A percentile compares a stretch with the other conserved stretches of the same genome.
phyloP scores from a whole-genome alignment of 2,797 vertebrate species.

The Cottoperca gobio region DNA sequence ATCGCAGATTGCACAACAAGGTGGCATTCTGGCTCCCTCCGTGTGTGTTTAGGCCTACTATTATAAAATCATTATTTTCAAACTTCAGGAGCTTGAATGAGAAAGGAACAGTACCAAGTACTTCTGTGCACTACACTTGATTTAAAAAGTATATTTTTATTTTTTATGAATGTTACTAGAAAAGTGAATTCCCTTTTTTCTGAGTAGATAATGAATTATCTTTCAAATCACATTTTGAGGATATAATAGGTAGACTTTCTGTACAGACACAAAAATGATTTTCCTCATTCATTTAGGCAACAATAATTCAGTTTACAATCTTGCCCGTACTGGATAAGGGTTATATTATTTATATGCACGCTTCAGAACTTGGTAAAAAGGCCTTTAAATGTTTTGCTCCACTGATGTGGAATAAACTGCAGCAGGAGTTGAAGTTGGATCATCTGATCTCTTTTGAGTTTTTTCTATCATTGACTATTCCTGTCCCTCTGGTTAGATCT shows the following conservation, averaged over 20 bases:
- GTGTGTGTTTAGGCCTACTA: conserved; percentile 20
- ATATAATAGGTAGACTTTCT: background rate
- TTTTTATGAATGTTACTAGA: background rate
- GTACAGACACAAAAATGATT: background rate
- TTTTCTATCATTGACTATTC: background rate
- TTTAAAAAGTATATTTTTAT: background rate
- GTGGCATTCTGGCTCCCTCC: conserved; percentile 24
- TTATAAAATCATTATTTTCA: conserved; percentile 23
- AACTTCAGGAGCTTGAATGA: conserved; percentile 19
- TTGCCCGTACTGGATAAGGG: background rate
- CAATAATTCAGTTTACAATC: background rate
- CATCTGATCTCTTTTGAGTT: background rate
- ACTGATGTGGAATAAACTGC: background rate
- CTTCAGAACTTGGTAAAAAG: background rate
- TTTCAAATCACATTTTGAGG: background rate
- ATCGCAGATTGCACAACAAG: conserved; percentile 59
- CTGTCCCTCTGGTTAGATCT: background rate
- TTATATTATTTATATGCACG: background rate
- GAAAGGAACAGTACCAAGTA: background rate
- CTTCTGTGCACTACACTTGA: background rate
- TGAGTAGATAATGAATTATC: background rate
- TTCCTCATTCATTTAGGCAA: background rate
- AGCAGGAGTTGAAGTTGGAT: background rate
- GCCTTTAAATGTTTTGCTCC: background rate
- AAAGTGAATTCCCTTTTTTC: background rate